A percentile compares a stretch with the other conserved stretches of the same genome.
These are phyloP conservation scores for Boleophthalmus pectinirostris DNA, from an alignment of 2,113 vertebrate species.

Conservation along the genomic window DNA sequence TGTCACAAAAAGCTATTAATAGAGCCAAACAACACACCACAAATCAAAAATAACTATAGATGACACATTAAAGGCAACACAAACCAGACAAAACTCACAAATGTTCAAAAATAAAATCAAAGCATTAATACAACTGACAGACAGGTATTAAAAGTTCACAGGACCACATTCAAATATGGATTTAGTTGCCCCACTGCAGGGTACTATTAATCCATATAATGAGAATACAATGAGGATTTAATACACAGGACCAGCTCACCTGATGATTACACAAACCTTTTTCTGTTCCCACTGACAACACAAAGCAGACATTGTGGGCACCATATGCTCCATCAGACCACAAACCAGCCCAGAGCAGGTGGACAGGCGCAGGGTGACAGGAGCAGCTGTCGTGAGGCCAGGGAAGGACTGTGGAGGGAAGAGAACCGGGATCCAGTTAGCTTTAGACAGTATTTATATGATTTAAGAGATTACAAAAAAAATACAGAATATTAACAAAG, in stretches of 20 bases:
- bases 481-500: background rate
- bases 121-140: background rate
- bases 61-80: background rate
- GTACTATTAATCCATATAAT: conserved; percentile 52
- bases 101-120: background rate
- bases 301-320: conserved; percentile 36
- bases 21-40: conserved; percentile 1
- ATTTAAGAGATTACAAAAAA: background rate
- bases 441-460: no score
- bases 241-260: conserved; percentile 57
- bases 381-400: conserved; percentile 36
- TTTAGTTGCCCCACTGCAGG: conserved; percentile 24
- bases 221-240: conserved; percentile 62
- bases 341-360: conserved; percentile 59
- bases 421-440: conserved; percentile 24
- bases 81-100: background rate
- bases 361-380: conserved; percentile 51
- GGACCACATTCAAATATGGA: conserved; percentile 11
- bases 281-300: conserved; percentile 43
- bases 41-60: background rate
- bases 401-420: conserved; percentile 6
- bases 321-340: conserved; percentile 69
- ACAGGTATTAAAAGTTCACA: background rate
- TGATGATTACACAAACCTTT: conserved; percentile 59
- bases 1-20: conserved; percentile 20